phyloP scores from a whole-genome alignment of 2,888 invertebrate genomes.

The Agriotes lineatus region DNA sequence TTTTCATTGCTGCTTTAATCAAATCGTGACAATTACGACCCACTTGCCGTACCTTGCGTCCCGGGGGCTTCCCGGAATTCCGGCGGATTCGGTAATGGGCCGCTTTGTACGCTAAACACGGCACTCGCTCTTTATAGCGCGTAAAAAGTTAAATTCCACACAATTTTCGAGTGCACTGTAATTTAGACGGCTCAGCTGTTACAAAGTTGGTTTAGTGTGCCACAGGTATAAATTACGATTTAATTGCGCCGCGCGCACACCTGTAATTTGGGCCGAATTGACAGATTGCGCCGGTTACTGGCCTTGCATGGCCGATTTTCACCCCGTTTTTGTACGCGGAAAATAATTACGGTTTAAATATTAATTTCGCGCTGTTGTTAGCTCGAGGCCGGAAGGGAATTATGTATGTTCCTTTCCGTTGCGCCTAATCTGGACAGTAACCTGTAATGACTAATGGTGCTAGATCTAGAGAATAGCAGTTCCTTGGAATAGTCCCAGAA shows the following conservation, averaged over 20 bases:
- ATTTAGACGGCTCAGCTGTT: conserved; percentile 9
- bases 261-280: conserved; percentile 3
- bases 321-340: too few relatives aligned
- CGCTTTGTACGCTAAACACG: conserved; percentile 12
- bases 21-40: not conserved
- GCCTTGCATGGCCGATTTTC: too few relatives aligned
- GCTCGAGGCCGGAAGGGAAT: too few relatives aligned
- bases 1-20: not conserved
- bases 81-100: not conserved
- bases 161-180: conserved; percentile 3
- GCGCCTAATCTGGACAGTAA: too few relatives aligned
- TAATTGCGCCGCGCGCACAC: not conserved
- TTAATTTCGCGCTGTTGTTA: too few relatives aligned
- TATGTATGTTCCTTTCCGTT: too few relatives aligned
- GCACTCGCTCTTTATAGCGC: conserved; percentile 8
- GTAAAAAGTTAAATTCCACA: conserved; percentile 13
- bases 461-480: too few relatives aligned
- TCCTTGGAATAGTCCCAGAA: too few relatives aligned
- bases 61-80: too few relatives aligned
- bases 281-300: not conserved
- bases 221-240: conserved; percentile 5
- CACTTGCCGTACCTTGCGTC: too few relatives aligned
- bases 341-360: too few relatives aligned
- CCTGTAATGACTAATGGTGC: too few relatives aligned
- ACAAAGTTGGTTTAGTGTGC: conserved; percentile 9